Base-by-base conservation (phyloP, 1,140 invertebrate genomes). In the Linepithema humile region DNA sequence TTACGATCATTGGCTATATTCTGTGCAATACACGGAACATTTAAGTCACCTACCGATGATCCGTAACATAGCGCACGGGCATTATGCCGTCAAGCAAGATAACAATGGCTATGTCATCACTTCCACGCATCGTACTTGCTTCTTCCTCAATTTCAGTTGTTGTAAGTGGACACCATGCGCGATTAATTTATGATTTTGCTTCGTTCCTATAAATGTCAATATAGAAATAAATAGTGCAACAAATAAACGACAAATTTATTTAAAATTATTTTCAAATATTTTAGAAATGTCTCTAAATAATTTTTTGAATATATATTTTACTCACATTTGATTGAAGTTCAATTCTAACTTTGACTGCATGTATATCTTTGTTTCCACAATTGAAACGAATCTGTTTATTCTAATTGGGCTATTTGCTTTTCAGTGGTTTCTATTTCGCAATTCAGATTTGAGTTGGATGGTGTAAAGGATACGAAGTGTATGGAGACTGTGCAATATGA, bases 1-100 rank as follows among this genome's bases (percentile, higher is more conserved):
- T 91, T 96, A 95, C 83, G 95, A 96, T 70, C 94, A 96, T 85
- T 97, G 96, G 96, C 95, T 96, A 85, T 97, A 97, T 91, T 95
- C 95, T 0, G 96, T 96, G 0, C 87, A 95, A 83, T 97, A 97
- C 87, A 95, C 94, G 1, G 96, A 97, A 90, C 92, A 95, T 85
- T 92, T 97, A 3, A 96, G 95, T 53, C 94, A 96, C 65, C 94
- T 97, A 91, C 96, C 96, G 0, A 95, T 95, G 84, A 94, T 96
- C 82, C 88, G 94, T 84, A 96, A 96, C 88, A 89, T 88, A 17
- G 95, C 95, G 2, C 89, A 94, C 48, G 96, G 95, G 0, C 94
- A 96, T 87, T 97, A 95, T 89, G 94, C 95, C 55, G 92, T 97
- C 3, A 96, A 93, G 88, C 94, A 94, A 70, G 93, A 91, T 84